phyloP scores from a whole-genome alignment of 1,140 invertebrate species.

The Calliphora vicina region DNA sequence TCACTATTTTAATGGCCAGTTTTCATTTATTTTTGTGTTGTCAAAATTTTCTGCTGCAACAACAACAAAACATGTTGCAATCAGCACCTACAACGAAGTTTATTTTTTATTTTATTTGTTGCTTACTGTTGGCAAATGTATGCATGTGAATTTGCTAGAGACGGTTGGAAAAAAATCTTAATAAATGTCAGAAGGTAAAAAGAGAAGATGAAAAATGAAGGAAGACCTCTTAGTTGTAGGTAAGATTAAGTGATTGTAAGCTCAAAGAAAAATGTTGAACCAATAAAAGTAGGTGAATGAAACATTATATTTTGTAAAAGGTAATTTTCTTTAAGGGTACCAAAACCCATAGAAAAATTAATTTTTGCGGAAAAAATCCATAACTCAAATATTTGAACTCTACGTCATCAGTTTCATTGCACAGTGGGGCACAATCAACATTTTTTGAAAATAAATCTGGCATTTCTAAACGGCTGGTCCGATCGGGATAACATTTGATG shows the following conservation, averaged over 20 bases:
- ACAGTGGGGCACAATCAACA: too few species aligned
- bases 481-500: too few species aligned
- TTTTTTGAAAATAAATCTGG: too few species aligned
- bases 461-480: too few species aligned
- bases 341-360: too few species aligned
- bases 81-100: slow-evolving; percentile 7
- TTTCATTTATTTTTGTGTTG: not conserved
- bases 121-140: not conserved
- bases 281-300: not conserved
- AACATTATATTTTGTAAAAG: too few species aligned
- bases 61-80: not conserved
- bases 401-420: too few species aligned
- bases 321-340: too few species aligned
- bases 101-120: not conserved
- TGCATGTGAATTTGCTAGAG: not conserved
- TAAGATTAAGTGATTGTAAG: not conserved
- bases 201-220: not conserved
- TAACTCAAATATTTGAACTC: too few species aligned
- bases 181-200: not conserved
- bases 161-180: not conserved
- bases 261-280: not conserved
- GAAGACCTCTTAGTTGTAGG: not conserved
- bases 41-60: not conserved
- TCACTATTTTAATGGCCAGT: not conserved
- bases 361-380: too few species aligned